Evolutionary conservation across 2,797 vertebrate genomes (phyloP), one percentile per base, ranked within the genome.

Genomic region (Syngnathus acus): DNA sequence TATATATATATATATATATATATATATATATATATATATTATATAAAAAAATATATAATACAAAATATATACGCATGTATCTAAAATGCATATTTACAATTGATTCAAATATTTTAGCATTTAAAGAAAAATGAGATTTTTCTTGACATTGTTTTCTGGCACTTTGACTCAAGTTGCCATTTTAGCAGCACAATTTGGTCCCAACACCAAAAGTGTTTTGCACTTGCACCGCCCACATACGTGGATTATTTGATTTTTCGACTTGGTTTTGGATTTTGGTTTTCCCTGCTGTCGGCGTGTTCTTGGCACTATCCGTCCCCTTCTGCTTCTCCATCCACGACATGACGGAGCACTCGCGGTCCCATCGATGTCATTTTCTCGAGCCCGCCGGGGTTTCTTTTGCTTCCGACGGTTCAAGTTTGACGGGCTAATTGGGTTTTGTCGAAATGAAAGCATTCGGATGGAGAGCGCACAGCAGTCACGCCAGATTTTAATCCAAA

Each of bases 131-230:
- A 0, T 32, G 26, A 3, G 2, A 32, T 32, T 32, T 32, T 32
- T 32, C 26, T 32, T 32, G 26, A 32, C 26, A 32, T 32, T 32
- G 3, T 32, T 32, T 32, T 32, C 43, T 70, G 78, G 75, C 77
- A 72, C 66, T 72, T 83, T 75, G 51, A 59, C 71, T 77, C 78
- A 77, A 73, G 68, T 88, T 80, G 75, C 67, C 73, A 67, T 83
- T 79, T 77, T 80, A 75, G 78, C 82, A 75, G 77, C 72, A 79
- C 72, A 72, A 73, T 50, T 66, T 65, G 54, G 67, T 75, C 79
- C 78, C 79, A 81, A 82, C 84, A 84, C 78, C 72, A 69, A 57
- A 14, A 74, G 63, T 65, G 68, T 73, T 82, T 84, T 77, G 74
- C 79, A 82, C 79, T 73, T 73, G 68, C 70, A 62, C 74, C 75